These are phyloP conservation scores for Thysanoteuthis rhombus DNA, from an alignment of 2,888 invertebrate species.

Conservation along the genomic window DNA sequence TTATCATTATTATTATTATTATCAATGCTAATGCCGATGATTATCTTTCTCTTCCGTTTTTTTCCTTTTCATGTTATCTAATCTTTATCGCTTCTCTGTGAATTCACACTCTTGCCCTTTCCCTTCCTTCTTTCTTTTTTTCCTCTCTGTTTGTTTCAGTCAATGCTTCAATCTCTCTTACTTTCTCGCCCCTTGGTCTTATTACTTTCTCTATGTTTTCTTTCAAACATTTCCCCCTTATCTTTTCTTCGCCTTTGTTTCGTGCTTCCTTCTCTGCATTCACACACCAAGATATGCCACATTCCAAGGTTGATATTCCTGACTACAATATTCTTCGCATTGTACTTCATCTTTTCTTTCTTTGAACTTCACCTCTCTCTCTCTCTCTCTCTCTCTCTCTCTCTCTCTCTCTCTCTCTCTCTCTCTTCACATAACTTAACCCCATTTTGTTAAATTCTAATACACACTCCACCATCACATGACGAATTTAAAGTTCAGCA, in stretches of 20 bases:
- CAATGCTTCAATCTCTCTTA: background rate
- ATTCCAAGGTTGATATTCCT: too few relatives aligned
- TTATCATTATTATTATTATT: too few relatives aligned
- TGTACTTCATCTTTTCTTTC: background rate
- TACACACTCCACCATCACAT: background rate
- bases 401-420: too few relatives aligned
- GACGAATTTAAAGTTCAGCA: too few relatives aligned
- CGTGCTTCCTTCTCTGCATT: too few relatives aligned
- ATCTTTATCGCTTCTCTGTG: background rate
- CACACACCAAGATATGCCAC: too few relatives aligned
- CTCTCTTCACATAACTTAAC: too few relatives aligned
- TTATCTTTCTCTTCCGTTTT: background rate
- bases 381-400: too few relatives aligned
- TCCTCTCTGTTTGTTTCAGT: background rate
- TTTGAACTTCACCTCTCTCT: too few relatives aligned
- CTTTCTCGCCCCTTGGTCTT: background rate
- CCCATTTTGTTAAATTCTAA: background rate
- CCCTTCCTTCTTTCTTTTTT: background rate
- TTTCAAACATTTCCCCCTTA: background rate
- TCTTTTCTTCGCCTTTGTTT: background rate
- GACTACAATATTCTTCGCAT: background rate
- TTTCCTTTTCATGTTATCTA: background rate
- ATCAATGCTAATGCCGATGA: too few relatives aligned
- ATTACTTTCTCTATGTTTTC: background rate
- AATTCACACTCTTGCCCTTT: background rate